Conservation (phyloP, 2,888 invertebrate genomes). For the Rhorus exstirpatorius region DNA sequence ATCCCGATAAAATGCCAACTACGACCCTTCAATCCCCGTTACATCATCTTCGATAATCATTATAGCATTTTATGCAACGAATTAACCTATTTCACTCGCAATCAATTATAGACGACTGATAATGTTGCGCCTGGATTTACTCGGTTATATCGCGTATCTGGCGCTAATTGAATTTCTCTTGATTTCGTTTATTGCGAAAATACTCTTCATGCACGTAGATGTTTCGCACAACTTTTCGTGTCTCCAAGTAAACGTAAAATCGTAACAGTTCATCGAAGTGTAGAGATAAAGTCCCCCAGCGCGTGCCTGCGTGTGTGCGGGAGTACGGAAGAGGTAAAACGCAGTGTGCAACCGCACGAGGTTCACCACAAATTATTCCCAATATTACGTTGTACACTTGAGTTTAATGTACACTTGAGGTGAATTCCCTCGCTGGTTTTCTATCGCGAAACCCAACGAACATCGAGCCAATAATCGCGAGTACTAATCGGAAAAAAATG, state of each 20-base stretch:
- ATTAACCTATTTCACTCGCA: slow-evolving; percentile 38
- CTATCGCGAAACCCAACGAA: background rate
- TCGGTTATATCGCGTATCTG: slow-evolving; percentile 38
- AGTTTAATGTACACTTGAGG: too few species aligned
- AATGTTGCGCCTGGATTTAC: slow-evolving; percentile 8
- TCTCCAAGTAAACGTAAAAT: background rate
- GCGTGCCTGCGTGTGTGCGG: background rate
- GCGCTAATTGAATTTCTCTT: slow-evolving; percentile 23
- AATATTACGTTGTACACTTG: slow-evolving; percentile 16
- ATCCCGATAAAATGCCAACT: background rate
- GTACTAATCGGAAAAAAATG: slow-evolving; percentile 20
- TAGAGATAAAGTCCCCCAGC: background rate
- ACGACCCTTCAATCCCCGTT: background rate
- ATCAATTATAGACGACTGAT: background rate
- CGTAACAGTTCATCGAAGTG: background rate
- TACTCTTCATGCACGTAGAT: background rate
- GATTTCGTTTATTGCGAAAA: slow-evolving; percentile 33
- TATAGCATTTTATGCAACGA: background rate
- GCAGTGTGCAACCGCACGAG: background rate
- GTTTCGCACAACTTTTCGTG: slow-evolving; percentile 3
- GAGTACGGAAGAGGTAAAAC: background rate
- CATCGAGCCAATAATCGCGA: background rate
- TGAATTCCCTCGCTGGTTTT: background rate
- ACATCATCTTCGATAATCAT: slow-evolving; percentile 9
- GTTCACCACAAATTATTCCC: slow-evolving; percentile 23